phyloP scores from a whole-genome alignment of 2,888 invertebrate species.

The Amorpha juglandis region DNA sequence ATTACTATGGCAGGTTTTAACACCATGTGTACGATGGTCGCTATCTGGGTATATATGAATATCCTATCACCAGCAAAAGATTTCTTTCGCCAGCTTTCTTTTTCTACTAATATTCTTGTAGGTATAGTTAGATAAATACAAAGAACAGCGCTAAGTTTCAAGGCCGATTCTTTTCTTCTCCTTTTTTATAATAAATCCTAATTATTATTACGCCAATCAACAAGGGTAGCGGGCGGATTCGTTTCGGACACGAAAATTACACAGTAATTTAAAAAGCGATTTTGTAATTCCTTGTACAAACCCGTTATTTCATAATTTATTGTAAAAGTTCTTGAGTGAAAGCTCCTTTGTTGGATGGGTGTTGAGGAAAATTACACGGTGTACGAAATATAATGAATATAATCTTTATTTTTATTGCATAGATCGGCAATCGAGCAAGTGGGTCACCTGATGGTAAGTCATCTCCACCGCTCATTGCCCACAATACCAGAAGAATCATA shows the following conservation, averaged over 20 bases:
- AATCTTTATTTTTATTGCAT: too few relatives aligned
- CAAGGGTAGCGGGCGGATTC: background rate
- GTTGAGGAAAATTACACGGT: background rate
- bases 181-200: background rate
- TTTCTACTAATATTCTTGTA: too few relatives aligned
- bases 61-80: background rate
- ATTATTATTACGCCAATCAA: conserved; percentile 1
- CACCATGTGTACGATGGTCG: too few relatives aligned
- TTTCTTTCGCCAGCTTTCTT: too few relatives aligned
- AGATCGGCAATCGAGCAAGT: too few relatives aligned
- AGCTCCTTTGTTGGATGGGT: background rate
- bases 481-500: too few relatives aligned
- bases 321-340: background rate
- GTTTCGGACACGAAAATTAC: conserved; percentile 16
- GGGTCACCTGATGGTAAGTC: too few relatives aligned
- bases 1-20: too few relatives aligned
- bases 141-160: background rate
- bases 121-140: too few relatives aligned
- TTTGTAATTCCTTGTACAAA: conserved; percentile 6
- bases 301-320: conserved; percentile 16
- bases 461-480: too few relatives aligned
- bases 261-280: conserved; percentile 24
- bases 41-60: too few relatives aligned
- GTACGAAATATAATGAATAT: background rate
- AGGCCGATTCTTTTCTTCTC: background rate